phyloP scores from a whole-genome alignment of 1,140 invertebrate genomes.

The Drosophila insularis region DNA sequence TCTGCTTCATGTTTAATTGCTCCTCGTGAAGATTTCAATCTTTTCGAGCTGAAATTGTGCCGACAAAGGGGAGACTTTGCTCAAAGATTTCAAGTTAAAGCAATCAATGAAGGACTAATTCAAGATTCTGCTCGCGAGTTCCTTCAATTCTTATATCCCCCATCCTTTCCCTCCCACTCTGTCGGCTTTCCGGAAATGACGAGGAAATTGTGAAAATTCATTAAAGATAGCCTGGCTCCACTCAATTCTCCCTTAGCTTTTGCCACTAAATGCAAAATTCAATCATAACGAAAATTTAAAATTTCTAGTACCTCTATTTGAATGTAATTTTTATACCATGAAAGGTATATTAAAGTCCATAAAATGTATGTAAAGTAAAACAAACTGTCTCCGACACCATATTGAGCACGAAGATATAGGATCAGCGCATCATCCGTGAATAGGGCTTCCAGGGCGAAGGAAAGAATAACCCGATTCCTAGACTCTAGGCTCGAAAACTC shows the following conservation, averaged over 20 bases:
- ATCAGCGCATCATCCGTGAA: too few relatives aligned
- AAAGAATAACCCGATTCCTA: too few relatives aligned
- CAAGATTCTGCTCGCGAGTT: constrained; percentile 37
- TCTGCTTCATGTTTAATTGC: constrained; percentile 63
- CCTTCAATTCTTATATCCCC: background rate
- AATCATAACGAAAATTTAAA: constrained; percentile 38
- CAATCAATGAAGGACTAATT: constrained; percentile 53
- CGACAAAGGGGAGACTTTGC: constrained; percentile 48
- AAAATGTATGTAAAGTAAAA: background rate
- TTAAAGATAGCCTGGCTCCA: constrained; percentile 66
- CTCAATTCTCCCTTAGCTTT: constrained; percentile 12
- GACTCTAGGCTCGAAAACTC: too few relatives aligned
- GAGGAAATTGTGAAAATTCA: constrained; percentile 75
- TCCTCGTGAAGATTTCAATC: constrained; percentile 61
- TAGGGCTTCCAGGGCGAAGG: too few relatives aligned
- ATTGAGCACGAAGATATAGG: background rate
- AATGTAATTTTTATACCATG: constrained; percentile 41
- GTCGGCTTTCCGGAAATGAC: constrained; percentile 57
- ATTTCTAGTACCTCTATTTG: constrained; percentile 44
- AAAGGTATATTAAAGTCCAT: too few relatives aligned
- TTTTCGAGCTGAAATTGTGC: constrained; percentile 36
- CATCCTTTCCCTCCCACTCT: background rate
- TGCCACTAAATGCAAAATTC: constrained; percentile 53
- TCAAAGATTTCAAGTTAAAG: constrained; percentile 50
- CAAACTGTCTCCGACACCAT: background rate